Base-by-base conservation (phyloP, 2,888 invertebrate genomes). In the Ommatoiulus sabulosus region DNA sequence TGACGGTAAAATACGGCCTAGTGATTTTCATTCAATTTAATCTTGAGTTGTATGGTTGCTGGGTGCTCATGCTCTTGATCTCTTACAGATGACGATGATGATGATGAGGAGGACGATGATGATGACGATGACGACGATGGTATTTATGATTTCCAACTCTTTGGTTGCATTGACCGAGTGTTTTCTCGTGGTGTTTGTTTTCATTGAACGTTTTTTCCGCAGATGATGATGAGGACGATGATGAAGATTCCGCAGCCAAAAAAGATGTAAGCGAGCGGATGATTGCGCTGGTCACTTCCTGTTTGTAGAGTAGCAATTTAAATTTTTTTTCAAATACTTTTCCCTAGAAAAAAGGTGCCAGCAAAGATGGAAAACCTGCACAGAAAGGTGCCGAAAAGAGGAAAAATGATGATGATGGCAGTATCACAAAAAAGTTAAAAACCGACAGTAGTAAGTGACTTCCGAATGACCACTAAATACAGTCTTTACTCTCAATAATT, bases 191-290 rank as follows among this genome's bases (percentile, higher is more conserved):
- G 10, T 46, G 20, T 17, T 17, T 87, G 15, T 44, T 24, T 52
- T 87, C 35, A 87, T 48, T 87, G 20, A 24, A 15, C 48, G 6
- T 17, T 52, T 24, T 0, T 87, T 52, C 7, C 6, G 17, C 52
- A 87, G 87, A 87, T 87, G 89, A 87, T 12, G 89, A 87, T 20
- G 89, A 89, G 44, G 89, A 88, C 5, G 88, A 84, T 24, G 88
- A 24, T 44, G 84, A 48, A 43, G 7, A 88, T 44, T 15, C 63
- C n/a, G 1, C 88, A 57, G 15, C 57, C 6, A 88, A 52, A 57
- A 46, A 84, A 88, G 87, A 87, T n/a, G 87, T 57, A 43, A 87
- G 72, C 15, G 4, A 46, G 3, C 7, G n/a, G n/a, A 10, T 5
- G 24, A 15, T 48, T 44, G 17, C 10, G 17, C 24, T 72, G 12